Evolutionary conservation across 2,113 vertebrate genomes (phyloP).

Genomic region (Pelmatolapia mariae): DNA sequence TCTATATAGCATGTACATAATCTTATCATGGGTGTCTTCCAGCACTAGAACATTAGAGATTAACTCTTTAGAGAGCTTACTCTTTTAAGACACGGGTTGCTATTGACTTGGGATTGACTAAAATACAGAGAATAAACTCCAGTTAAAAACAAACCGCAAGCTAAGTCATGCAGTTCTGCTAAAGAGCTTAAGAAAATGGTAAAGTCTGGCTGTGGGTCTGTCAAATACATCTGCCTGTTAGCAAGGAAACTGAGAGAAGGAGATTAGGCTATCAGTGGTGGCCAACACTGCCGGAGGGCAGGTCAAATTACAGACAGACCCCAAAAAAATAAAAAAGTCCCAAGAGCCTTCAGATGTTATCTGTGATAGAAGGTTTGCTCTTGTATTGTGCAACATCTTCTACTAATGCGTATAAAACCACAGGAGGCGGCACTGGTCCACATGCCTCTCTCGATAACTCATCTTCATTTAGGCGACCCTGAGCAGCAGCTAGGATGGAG

Average conservation of each 20-base stretch:
- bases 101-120: neutral
- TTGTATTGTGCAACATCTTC: neutral
- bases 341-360: conserved; percentile 10
- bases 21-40: neutral
- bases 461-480: neutral
- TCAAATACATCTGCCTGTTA: conserved; percentile 23
- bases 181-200: neutral
- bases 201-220: neutral
- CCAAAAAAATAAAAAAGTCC: neutral
- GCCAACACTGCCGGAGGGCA: conserved; percentile 21
- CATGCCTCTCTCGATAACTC: neutral
- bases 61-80: neutral
- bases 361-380: neutral
- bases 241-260: conserved; percentile 15
- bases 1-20: neutral
- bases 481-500: neutral
- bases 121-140: neutral
- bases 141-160: neutral
- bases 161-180: neutral
- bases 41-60: neutral
- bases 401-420: neutral
- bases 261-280: conserved; percentile 48
- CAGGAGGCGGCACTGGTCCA: neutral
- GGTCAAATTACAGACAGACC: conserved; percentile 31
- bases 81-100: neutral